Base-by-base conservation (phyloP, 2,113 vertebrate genomes). In the Bombycilla garrulus region DNA sequence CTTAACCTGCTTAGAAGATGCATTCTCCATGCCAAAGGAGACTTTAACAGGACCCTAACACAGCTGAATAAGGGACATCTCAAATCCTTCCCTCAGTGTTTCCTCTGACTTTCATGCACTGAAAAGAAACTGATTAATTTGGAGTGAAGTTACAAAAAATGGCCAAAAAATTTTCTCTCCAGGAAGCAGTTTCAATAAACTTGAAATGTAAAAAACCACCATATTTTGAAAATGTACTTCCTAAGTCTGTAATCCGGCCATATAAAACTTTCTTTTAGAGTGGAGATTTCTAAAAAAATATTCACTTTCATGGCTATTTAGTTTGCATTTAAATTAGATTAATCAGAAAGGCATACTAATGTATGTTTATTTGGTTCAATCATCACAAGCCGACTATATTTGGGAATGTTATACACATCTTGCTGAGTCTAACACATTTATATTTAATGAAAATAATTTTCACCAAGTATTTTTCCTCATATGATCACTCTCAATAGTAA, bases 371-470 rank as follows among this genome's bases (percentile, higher is more conserved):
- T 74, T 79, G 38, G 15, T 73, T 87, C 84, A 85, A 13, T 57
- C 44, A 87, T 50, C 51, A 60, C 65, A 91, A 91, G 56, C 12
- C 74, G 84, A 84, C 60, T 88, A 81, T 17, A 71, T 81, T 89
- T 95, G 48, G 88, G 48, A 66, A 29, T 15, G 13, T 64, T 91
- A 87, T 28, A 62, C 45, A 57, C 38, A 73, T 84, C 64, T 92
- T 69, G 53, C 33, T 72, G 53, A 82, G 48, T 45, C 45, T 36
- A 45, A 95, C 45, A 77, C 31, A 71, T 77, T 80, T 72, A 33
- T 66, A 73, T 86, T 86, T 85, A 92, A 92, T 51, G 44, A 93
- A 79, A 95, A 86, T 71, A 33, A 77, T 88, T 90, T 86, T 78
- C 57, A 57, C 61, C 20, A 66, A 90, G 64, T 71, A 35, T 71